Percentiles rank a stretch among this genome's conserved stretches.
These are phyloP conservation scores for Ceyx melanurus DNA, from an alignment of 2,113 vertebrate species.

Conservation along the genomic window DNA sequence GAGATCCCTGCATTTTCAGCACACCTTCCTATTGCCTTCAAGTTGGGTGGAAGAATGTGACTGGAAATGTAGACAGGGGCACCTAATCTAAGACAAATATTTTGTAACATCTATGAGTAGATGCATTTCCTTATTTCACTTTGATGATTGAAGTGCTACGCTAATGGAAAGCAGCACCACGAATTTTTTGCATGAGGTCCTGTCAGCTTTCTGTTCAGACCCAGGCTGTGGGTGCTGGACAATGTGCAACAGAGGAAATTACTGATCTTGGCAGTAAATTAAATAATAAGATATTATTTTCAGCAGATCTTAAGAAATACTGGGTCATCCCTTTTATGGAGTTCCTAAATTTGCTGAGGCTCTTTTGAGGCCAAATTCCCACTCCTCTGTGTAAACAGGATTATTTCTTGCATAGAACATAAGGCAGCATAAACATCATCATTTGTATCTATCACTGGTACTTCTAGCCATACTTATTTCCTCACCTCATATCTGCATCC, in stretches of 20 bases:
- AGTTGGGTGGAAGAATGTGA: background rate
- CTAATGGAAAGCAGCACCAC: background rate
- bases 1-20: background rate
- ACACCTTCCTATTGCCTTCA: background rate
- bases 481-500: background rate
- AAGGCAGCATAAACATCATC: background rate
- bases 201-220: background rate
- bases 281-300: background rate
- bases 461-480: background rate
- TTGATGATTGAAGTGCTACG: background rate
- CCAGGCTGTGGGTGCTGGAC: background rate
- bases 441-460: background rate
- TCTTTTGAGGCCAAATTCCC: slow-evolving; percentile 22
- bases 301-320: background rate
- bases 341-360: background rate
- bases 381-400: background rate
- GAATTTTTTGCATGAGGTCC: background rate
- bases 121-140: background rate
- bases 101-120: background rate
- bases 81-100: background rate
- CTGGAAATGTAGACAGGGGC: background rate
- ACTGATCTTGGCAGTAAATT: background rate
- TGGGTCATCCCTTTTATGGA: background rate
- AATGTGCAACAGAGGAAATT: background rate
- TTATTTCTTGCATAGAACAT: background rate